Evolutionary conservation across 1,140 invertebrate species (phyloP), one percentile per base, ranked within the genome.

Genomic region (Drosophila yakuba): DNA sequence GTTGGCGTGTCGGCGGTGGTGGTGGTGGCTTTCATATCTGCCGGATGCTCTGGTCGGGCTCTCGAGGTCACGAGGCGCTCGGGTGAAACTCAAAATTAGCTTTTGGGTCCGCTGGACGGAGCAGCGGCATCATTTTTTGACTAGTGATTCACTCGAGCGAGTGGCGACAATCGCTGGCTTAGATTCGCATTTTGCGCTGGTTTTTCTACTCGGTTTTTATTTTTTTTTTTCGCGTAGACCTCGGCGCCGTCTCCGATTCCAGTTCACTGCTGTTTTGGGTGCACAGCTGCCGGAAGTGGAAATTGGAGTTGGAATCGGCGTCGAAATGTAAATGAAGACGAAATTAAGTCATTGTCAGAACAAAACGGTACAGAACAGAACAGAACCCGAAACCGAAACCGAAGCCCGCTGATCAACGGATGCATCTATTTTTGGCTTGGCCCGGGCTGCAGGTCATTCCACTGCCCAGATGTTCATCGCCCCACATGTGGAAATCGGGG

Each of bases 1-100:
- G 54, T 38, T 44, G 64, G 41, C 52, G 25, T 50, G 48, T 32
- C 32, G 32, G 28, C 25, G 23, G 23, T 25, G 17, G 45, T 41
- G 52, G 45, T 41, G 52, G 39, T 43, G 66, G 67, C 55, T 75
- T 75, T 61, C 58, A 66, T 66, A 76, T 77, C 71, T 71, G 50
- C 66, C 67, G 75, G 66, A 78, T 73, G 66, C 57, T 47, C 44
- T 68, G 43, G 61, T 66, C 38, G 47, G 47, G 28, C 67, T 41
- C 68, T 56, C 58, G 72, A 74, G 72, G 72, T 74, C 72, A 74
- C 69, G 71, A 54, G 71, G 71, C 71, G 39, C 69, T 74, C 57
- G 50, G 74, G 72, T 74, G 72, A 74, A 74, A 74, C 69, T 74
- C 44, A 10, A 62, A 74, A 48, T 55, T 74, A 39, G 67, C 48